Base-by-base conservation (phyloP, 2,888 invertebrate genomes). In the Acleris laterana region DNA sequence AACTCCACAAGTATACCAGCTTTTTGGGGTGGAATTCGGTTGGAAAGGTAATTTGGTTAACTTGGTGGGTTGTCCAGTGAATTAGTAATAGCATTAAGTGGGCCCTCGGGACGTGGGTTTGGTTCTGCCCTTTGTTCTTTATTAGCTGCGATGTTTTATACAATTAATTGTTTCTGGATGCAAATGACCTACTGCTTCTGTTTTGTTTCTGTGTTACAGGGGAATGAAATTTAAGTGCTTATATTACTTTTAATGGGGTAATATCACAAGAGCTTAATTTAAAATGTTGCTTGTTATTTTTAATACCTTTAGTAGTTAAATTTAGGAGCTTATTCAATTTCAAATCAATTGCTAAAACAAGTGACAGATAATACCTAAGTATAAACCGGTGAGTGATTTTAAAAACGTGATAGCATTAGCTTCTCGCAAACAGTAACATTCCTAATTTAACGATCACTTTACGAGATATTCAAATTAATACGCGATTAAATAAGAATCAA, bases 51-150 rank as follows among this genome's bases (percentile, higher is more conserved):
- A 20, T 44, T n/a, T 46, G 51, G 57, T 84, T 84, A 89, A 88
- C 86, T 86, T 81, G 69, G 81, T 78, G 78, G 83, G 82, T 74
- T 80, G 85, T 80, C 78, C 79, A 78, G 80, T 83, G 86, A 88
- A 89, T 89, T 88, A 84, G 85, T 88, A 88, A 90, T 86, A 81
- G 79, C 79, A 79, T 85, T 70, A 87, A 90, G 89, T 89, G 90
- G 83, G 72, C 90, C 68, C 81, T 51, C 62, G 91, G 89, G 90
- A 60, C 60, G 32, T 44, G 25, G 58, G 66, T 62, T 66, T 51
- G 66, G 66, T 62, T 62, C 61, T 32, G 56, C n/a, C 60, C 65
- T 62, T 62, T 51, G 65, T 66, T 66, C 66, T 62, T 66, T 66
- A 66, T 66, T 66, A 62, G 62, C 66, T 66, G 66, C 66, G 60